phyloP scores from a whole-genome alignment of 2,888 invertebrate species.

The Tetheella fluctuosa region DNA sequence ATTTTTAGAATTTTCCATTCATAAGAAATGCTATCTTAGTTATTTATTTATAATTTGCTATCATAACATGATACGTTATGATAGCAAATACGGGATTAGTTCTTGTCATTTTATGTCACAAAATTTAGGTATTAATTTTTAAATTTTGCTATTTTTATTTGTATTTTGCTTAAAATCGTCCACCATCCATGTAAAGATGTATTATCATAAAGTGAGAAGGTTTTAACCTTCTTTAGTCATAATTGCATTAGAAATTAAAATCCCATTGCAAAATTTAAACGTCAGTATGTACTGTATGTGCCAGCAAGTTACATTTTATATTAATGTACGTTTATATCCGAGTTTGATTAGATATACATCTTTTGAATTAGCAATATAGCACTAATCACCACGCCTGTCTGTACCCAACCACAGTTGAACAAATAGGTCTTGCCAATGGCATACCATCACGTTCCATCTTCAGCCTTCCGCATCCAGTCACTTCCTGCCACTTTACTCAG shows the following conservation, averaged over 20 bases:
- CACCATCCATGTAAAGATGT: too few species aligned
- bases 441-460: conserved; percentile 4
- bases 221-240: too few species aligned
- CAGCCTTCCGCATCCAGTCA: conserved; percentile 4
- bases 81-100: too few species aligned
- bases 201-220: too few species aligned
- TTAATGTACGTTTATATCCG: neutral
- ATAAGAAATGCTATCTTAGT: neutral
- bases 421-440: neutral
- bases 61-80: too few species aligned
- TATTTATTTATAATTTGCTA: neutral
- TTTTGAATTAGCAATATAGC: neutral
- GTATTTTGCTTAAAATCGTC: too few species aligned
- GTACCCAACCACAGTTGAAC: neutral
- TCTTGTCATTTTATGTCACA: too few species aligned
- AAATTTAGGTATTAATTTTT: too few species aligned
- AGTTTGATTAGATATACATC: neutral
- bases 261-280: neutral
- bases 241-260: neutral
- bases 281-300: neutral
- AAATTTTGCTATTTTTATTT: too few species aligned
- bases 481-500: conserved; percentile 7
- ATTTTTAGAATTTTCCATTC: conserved; percentile 17
- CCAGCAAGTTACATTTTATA: neutral
- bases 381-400: neutral